Conservation (phyloP, 2,797 vertebrate genomes). For the Ataeniobius toweri region DNA sequence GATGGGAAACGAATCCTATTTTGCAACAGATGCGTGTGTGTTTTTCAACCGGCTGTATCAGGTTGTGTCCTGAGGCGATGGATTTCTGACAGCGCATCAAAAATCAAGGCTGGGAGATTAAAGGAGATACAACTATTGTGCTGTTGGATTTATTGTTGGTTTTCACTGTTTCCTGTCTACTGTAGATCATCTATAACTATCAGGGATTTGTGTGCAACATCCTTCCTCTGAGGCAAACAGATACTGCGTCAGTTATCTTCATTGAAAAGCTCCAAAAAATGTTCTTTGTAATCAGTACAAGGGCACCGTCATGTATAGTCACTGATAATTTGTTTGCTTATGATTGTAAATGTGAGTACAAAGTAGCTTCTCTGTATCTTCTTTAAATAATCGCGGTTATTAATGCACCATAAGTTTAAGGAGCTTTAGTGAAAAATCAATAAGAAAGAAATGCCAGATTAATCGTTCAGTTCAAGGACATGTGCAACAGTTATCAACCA, state of each 20-base stretch:
- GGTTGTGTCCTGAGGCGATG: constrained; percentile 35
- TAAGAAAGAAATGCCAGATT: not conserved
- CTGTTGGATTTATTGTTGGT: constrained; percentile 23
- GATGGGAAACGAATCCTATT: constrained; percentile 39
- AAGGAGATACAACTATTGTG: constrained; percentile 15
- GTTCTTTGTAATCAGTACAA: not conserved
- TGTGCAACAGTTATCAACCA: not conserved
- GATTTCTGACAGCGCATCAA: constrained; percentile 35
- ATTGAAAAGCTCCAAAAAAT: not conserved
- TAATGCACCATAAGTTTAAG: not conserved
- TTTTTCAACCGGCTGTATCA: constrained; percentile 50
- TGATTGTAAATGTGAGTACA: not conserved
- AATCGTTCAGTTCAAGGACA: not conserved
- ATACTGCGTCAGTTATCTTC: not conserved
- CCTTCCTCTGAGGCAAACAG: not conserved
- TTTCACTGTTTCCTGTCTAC: not conserved
- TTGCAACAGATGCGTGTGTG: constrained; percentile 27
- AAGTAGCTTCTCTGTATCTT: not conserved
- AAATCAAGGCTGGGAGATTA: constrained; percentile 31
- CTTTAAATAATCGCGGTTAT: not conserved
- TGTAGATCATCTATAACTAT: not conserved
- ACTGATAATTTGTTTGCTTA: not conserved
- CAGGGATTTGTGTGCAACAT: no score
- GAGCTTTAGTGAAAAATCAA: not conserved
- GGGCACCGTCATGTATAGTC: not conserved